Conservation (phyloP, 2,797 vertebrate genomes). For the Oceanodroma leucorhoa region DNA sequence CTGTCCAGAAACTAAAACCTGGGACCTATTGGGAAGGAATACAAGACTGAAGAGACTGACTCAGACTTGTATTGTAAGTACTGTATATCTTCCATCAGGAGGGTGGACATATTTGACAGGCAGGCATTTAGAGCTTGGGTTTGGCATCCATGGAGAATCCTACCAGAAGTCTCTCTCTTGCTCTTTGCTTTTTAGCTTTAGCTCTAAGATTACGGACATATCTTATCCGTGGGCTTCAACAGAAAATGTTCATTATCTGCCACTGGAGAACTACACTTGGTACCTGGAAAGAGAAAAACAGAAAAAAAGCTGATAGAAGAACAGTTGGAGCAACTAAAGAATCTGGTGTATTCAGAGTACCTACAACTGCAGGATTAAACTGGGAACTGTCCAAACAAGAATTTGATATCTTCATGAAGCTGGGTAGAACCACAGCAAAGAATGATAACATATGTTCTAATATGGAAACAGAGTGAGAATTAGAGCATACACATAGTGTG, state of each 20-base stretch:
- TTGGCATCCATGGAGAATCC: neutral
- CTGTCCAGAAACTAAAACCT: neutral
- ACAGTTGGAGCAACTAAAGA: neutral
- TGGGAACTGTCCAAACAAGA: neutral
- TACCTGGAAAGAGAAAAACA: neutral
- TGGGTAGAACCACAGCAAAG: neutral
- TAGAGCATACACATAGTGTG: neutral
- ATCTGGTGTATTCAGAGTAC: neutral
- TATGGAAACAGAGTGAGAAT: neutral
- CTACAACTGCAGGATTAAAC: neutral
- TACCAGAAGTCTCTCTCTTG: neutral
- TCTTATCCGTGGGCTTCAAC: neutral
- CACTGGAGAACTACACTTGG: neutral
- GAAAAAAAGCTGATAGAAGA: neutral
- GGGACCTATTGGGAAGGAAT: neutral
- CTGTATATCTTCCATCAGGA: neutral
- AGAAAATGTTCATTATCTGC: neutral
- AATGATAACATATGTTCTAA: neutral
- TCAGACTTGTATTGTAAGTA: neutral
- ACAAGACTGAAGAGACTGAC: neutral
- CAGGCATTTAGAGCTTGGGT: neutral
- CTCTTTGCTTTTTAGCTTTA: neutral
- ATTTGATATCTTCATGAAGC: neutral
- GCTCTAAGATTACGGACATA: neutral
- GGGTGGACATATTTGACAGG: neutral